A percentile compares a stretch with the other conserved stretches of the same genome.
Evolutionary conservation across 2,888 invertebrate species (phyloP).

Genomic region (Nemapogon koenigi): DNA sequence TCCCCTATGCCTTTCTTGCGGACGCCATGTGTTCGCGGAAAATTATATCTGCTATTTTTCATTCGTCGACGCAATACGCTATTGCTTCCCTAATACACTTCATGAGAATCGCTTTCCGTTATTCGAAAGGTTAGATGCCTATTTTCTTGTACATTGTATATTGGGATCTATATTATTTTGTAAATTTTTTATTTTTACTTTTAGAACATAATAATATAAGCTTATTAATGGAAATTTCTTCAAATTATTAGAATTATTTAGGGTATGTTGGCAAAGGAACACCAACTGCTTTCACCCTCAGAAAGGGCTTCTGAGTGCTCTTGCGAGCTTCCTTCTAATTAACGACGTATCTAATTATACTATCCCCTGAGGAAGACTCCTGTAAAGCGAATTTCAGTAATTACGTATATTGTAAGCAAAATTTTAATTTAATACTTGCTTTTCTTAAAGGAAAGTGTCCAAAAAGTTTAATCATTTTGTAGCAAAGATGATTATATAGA

Average conservation of each 20-base stretch:
- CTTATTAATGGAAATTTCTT: background rate
- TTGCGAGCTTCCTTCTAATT: conserved; percentile 48
- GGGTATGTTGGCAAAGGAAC: conserved; percentile 2
- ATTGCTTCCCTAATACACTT: background rate
- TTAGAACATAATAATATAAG: background rate
- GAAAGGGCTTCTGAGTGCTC: conserved; percentile 43
- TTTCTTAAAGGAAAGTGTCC: no score
- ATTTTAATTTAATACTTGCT: no score
- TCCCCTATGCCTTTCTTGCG: conserved; percentile 35
- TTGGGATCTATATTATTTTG: background rate
- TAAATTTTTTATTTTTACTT: background rate
- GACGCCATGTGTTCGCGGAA: conserved; percentile 43
- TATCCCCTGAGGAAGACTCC: conserved; percentile 31
- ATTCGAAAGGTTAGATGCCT: background rate
- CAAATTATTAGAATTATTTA: conserved; percentile 3
- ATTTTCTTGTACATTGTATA: background rate
- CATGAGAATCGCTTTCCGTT: background rate
- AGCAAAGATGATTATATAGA: no score
- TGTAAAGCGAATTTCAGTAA: conserved; percentile 46
- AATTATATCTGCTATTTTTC: conserved; percentile 54
- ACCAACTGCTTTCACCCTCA: conserved; percentile 27
- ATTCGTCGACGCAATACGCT: conserved; percentile 18
- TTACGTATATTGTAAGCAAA: conserved; percentile 31
- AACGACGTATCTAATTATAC: conserved; percentile 59
- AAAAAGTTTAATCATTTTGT: no score